phyloP scores from a whole-genome alignment of 2,113 vertebrate species.

The Melanerpes formicivorus region DNA sequence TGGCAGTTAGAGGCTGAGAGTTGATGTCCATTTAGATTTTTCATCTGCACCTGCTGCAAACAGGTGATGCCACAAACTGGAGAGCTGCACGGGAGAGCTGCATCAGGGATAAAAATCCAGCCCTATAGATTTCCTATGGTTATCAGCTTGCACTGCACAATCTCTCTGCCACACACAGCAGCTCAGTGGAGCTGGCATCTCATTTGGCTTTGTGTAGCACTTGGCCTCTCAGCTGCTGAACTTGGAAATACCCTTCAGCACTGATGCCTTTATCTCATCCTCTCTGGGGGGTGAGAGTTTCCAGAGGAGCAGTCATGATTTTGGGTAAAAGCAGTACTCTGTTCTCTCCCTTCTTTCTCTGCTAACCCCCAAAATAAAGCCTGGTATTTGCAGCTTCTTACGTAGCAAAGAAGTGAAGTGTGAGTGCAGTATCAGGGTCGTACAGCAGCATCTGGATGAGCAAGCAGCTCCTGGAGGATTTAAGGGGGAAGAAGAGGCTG shows the following conservation, averaged over 20 bases:
- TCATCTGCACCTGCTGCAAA: neutral
- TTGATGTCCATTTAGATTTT: neutral
- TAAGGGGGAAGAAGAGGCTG: too few species aligned
- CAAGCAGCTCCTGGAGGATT: too few species aligned
- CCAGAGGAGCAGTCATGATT: neutral
- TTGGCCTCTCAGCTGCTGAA: neutral
- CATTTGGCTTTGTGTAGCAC: neutral
- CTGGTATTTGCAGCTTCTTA: neutral
- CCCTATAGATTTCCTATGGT: neutral
- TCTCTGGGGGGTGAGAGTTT: neutral
- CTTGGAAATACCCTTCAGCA: neutral
- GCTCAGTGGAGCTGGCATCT: neutral
- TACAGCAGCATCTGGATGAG: neutral
- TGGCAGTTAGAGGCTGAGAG: neutral
- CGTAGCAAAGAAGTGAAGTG: neutral
- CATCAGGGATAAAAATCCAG: neutral
- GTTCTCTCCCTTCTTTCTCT: neutral
- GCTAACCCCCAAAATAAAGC: neutral
- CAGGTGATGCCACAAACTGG: neutral
- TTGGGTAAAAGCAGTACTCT: fast-evolving
- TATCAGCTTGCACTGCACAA: fast-evolving
- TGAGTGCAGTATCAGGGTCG: neutral
- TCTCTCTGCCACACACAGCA: neutral
- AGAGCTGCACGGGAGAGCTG: neutral
- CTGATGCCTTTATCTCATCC: neutral